phyloP scores from a whole-genome alignment of 2,113 vertebrate genomes.

The Eptatretus burgeri region DNA sequence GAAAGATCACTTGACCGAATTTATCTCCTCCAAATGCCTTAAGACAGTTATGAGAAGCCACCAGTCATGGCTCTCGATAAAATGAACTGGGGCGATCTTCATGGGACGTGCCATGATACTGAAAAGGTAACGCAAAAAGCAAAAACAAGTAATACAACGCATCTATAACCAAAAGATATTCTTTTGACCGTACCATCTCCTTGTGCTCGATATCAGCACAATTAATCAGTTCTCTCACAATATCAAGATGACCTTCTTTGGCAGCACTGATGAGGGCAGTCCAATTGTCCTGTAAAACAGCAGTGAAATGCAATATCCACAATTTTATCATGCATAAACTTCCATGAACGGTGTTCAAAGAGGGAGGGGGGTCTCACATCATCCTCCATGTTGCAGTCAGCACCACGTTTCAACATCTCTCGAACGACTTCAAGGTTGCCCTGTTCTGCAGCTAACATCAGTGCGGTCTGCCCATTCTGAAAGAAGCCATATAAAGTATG shows the following conservation, averaged over 20 bases:
- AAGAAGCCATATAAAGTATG: constrained; percentile 8
- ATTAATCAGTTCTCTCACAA: constrained; percentile 49
- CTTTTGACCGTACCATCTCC: constrained; percentile 39
- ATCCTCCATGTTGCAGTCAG: constrained; percentile 71
- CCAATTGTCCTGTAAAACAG: constrained; percentile 54
- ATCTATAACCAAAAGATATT: no score
- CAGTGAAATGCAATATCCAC: constrained; percentile 7
- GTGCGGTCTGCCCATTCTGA: constrained; percentile 65
- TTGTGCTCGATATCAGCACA: constrained; percentile 57
- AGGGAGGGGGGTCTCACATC: constrained; percentile 22
- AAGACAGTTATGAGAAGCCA: no score
- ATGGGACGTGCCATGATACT: no score
- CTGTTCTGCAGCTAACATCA: constrained; percentile 81
- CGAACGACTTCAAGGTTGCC: constrained; percentile 71
- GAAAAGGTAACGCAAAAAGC: not conserved
- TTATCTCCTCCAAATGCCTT: no score
- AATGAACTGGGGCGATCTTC: no score
- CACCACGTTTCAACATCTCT: constrained; percentile 62
- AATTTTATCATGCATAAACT: not conserved
- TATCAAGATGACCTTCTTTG: constrained; percentile 54
- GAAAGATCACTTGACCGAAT: no score
- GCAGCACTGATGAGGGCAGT: constrained; percentile 75
- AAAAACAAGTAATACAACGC: not conserved
- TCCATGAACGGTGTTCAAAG: no score
- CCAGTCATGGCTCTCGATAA: no score